phyloP scores from a whole-genome alignment of 2,113 vertebrate species.

The Plectropomus leopardus region DNA sequence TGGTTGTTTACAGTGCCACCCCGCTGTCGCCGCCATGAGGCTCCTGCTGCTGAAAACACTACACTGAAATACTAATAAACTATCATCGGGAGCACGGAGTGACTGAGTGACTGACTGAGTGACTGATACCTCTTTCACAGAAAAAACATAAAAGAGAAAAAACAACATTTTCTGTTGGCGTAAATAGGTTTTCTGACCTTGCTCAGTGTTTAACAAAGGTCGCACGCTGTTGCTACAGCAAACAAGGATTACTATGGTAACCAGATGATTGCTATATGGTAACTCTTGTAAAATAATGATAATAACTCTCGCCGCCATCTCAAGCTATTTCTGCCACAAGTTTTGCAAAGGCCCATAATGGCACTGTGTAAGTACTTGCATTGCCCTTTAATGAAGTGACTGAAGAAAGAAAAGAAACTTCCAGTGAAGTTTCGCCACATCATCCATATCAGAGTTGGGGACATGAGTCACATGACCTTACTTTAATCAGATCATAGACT shows the following conservation, averaged over 20 bases:
- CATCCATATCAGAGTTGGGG: too few relatives aligned
- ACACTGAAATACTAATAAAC: constrained; percentile 37
- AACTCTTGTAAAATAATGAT: background rate
- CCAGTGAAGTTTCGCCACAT: background rate
- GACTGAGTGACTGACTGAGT: constrained; percentile 34
- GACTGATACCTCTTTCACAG: constrained; percentile 49
- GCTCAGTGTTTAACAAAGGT: background rate
- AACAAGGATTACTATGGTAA: background rate
- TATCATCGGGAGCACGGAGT: constrained; percentile 29
- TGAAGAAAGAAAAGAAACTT: background rate
- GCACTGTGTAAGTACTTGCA: background rate
- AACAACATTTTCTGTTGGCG: background rate
- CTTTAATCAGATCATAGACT: too few relatives aligned
- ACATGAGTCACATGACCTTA: too few relatives aligned
- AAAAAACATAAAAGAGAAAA: constrained; percentile 1
- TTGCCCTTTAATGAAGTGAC: background rate
- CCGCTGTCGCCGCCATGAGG: constrained; percentile 54
- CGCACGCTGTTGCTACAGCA: background rate
- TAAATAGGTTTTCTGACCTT: constrained; percentile 23
- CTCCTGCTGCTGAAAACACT: constrained; percentile 47
- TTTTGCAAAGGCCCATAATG: background rate
- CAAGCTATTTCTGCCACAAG: background rate
- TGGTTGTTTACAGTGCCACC: constrained; percentile 82
- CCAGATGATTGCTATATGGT: background rate
- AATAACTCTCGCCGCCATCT: background rate